Evolutionary conservation across 2,888 invertebrate species (phyloP).

Genomic region (Folsomia candida): DNA sequence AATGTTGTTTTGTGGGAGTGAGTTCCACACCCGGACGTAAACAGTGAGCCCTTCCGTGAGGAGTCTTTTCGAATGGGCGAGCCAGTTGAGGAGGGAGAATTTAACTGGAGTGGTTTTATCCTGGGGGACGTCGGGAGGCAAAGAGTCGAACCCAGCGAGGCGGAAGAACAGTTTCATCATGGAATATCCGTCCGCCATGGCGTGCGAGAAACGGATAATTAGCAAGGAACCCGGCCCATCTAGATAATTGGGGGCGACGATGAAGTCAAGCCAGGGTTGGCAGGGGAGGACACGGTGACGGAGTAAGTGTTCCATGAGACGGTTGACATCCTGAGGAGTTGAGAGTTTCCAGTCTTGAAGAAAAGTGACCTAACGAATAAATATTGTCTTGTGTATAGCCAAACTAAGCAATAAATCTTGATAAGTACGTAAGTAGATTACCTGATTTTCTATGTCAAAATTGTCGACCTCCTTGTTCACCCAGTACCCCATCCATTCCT

Average conservation of each 20-base stretch:
- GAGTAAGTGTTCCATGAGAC: no score
- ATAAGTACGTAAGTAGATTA: neutral
- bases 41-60: neutral
- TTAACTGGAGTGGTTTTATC: neutral
- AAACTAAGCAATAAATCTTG: neutral
- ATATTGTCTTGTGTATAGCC: no score
- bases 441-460: neutral
- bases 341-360: no score
- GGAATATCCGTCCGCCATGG: neutral
- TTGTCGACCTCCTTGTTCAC: neutral
- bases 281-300: no score
- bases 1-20: neutral
- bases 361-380: no score
- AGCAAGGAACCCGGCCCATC: no score
- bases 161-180: neutral
- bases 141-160: neutral
- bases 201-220: neutral
- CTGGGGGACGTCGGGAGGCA: neutral
- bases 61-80: no score
- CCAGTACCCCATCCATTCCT: neutral
- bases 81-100: neutral
- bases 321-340: no score
- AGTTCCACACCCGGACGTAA: neutral
- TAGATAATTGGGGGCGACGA: no score
- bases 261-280: no score